Conservation (phyloP, 2,113 vertebrate species). For the Asarcornis scutulata region DNA sequence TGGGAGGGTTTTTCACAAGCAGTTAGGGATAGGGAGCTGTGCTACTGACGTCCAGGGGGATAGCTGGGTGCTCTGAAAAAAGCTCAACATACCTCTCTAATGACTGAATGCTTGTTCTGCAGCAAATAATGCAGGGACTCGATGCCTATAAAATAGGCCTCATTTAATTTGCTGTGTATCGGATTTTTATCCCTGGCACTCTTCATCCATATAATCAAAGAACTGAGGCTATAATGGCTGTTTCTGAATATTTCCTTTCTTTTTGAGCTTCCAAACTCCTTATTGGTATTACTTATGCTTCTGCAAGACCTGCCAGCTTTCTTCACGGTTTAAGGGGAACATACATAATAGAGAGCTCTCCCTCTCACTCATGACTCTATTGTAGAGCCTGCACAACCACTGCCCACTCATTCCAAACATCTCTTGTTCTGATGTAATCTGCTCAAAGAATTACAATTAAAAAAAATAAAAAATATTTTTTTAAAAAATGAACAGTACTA, state of each 20-base stretch:
- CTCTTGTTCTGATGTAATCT: background rate
- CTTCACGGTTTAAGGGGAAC: background rate
- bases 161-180: background rate
- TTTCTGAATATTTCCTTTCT: constrained; percentile 21
- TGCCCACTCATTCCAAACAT: background rate
- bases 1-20: background rate
- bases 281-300: constrained; percentile 6
- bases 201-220: background rate
- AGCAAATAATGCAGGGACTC: background rate
- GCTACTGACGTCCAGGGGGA: background rate
- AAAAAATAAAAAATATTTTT: background rate
- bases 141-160: background rate
- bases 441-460: background rate
- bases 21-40: background rate
- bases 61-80: background rate
- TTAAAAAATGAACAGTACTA: background rate
- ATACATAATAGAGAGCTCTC: background rate
- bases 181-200: background rate
- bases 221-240: background rate
- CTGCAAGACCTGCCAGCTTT: constrained; percentile 25
- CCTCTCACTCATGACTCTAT: background rate
- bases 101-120: background rate
- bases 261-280: constrained; percentile 35
- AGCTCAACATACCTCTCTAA: background rate
- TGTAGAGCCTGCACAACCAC: background rate